These are phyloP conservation scores for Eurois occulta DNA, from an alignment of 2,888 invertebrate genomes.

Conservation along the genomic window DNA sequence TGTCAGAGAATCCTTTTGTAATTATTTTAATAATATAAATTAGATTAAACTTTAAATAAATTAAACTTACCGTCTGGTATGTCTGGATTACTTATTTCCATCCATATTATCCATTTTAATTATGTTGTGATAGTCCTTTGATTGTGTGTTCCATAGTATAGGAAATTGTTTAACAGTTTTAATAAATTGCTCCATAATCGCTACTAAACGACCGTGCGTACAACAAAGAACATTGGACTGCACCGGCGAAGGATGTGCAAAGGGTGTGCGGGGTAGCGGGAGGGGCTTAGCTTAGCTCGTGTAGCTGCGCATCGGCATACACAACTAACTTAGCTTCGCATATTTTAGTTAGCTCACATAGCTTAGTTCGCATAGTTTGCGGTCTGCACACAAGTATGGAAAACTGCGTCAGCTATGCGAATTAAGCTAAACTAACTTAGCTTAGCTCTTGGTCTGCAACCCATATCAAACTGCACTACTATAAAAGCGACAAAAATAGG, in stretches of 20 bases:
- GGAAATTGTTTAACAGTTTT: too few species aligned
- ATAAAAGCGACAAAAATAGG: too few species aligned
- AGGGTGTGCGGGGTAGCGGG: conserved; percentile 21
- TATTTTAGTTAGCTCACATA: conserved; percentile 62
- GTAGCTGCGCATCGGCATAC: conserved; percentile 60
- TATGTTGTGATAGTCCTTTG: conserved; percentile 61
- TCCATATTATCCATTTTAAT: conserved; percentile 63
- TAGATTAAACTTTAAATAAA: conserved; percentile 53
- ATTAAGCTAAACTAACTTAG: too few species aligned
- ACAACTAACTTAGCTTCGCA: conserved; percentile 58
- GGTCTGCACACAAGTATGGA: too few species aligned
- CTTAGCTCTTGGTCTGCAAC: too few species aligned
- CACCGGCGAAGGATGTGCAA: conserved; percentile 45
- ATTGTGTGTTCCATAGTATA: conserved; percentile 10
- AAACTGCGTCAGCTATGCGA: too few species aligned
- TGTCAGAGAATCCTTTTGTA: conserved; percentile 63
- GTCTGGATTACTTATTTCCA: conserved; percentile 61
- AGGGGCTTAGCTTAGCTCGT: conserved; percentile 53
- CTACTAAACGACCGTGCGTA: conserved; percentile 56
- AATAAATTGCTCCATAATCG: conserved; percentile 27
- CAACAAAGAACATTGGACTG: conserved; percentile 58
- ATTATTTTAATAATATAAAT: conserved; percentile 63
- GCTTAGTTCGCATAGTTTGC: conserved; percentile 45
- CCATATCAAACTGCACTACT: too few species aligned
- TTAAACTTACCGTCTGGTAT: conserved; percentile 64